phyloP scores from a whole-genome alignment of 2,888 invertebrate species.

The Drosophila paramelanica region DNA sequence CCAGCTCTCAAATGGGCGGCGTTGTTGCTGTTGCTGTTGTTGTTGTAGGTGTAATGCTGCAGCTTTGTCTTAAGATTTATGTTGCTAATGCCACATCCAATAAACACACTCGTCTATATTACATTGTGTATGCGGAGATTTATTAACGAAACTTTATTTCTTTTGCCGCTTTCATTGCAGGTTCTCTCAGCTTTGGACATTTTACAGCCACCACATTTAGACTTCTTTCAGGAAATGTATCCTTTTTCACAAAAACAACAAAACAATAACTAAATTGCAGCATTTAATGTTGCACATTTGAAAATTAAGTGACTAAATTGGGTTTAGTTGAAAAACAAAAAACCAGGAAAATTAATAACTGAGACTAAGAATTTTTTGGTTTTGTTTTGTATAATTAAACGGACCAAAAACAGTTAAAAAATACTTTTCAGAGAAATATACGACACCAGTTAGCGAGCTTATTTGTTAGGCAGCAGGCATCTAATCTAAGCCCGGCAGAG shows the following conservation, averaged over 20 bases:
- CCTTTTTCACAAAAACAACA: constrained; percentile 87
- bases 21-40: neutral
- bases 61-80: constrained; percentile 55
- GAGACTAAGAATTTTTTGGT: too few species aligned
- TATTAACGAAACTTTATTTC: constrained; percentile 44
- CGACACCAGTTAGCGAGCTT: constrained; percentile 12
- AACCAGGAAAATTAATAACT: too few species aligned
- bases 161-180: constrained; percentile 86
- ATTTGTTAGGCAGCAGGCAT: neutral
- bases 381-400: too few species aligned
- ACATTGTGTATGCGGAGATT: constrained; percentile 37
- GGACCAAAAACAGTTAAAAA: too few species aligned
- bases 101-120: constrained; percentile 37
- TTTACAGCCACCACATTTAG: constrained; percentile 98
- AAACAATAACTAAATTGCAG: constrained; percentile 5
- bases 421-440: neutral
- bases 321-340: too few species aligned
- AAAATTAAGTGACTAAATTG: neutral
- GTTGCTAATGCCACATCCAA: constrained; percentile 55
- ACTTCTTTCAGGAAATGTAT: constrained; percentile 99
- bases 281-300: neutral
- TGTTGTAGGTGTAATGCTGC: constrained; percentile 40
- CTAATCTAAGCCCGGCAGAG: neutral
- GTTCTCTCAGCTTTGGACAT: constrained; percentile 99
- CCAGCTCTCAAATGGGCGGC: constrained; percentile 22